Evolutionary conservation across 1,140 invertebrate genomes (phyloP), one percentile per base, ranked within the genome.

Genomic region (Anthonomus grandis): DNA sequence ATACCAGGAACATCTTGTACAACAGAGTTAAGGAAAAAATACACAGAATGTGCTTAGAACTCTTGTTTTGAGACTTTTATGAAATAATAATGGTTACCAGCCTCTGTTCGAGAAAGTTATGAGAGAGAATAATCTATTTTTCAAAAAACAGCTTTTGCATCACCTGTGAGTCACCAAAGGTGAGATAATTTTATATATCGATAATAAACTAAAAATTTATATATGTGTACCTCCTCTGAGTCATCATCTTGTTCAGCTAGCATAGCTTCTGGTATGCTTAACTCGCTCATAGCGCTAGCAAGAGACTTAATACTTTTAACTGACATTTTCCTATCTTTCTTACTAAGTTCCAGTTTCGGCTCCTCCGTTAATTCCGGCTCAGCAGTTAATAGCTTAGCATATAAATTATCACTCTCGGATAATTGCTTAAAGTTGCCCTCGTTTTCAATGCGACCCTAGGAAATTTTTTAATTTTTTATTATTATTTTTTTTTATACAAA

Each of bases 391-490:
- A 78, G 58, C 63, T 75, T 62, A 0, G 79, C 77, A 57, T 91
- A 91, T 46, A 85, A 78, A 17, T 81, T 79, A 45, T 81, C 77
- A 60, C 75, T 77, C 4, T 76, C 70, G 31, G 87, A 74, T 23
- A 92, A 73, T 55, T 85, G 76, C 3, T 79, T 68, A 65, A 89
- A 89, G 18, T 74, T 81, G 13, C 88, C 89, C 65, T 82, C 75
- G 60, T 84, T 82, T 56, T 83, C 78, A 36, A 89, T 81, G 67
- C 31, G 23, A 10, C 66, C 66, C 66, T 68, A 46, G 22, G 53
- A 22, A 21, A 45, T 10, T 31, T 31, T 31, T 8, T 34, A 49
- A 39, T 22, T 23, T 25, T 46, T 56, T 46, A 27, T 51, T 44
- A 24, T 13, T 9, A 44, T 21, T 8, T 6, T 13, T 18, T 18